Conservation (phyloP, 2,888 invertebrate genomes). For the Pherbina coryleti region DNA sequence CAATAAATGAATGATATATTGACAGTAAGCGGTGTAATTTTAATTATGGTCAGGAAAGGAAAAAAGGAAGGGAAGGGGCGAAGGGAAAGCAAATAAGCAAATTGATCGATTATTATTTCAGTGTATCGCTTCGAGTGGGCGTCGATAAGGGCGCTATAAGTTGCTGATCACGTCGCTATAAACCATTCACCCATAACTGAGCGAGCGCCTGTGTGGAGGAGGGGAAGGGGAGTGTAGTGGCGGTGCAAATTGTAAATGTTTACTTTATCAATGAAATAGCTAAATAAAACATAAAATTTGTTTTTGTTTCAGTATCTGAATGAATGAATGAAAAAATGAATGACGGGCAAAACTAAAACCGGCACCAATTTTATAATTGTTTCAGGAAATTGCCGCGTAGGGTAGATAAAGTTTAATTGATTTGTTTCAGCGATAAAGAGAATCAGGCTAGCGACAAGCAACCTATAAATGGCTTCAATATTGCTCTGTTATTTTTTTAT, state of each 20-base stretch:
- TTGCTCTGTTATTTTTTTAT: neutral
- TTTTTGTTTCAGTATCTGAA: neutral
- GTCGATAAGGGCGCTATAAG: neutral
- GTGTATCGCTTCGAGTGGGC: neutral
- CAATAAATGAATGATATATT: slow-evolving; percentile 5
- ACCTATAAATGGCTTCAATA: neutral
- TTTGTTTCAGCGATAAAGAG: neutral
- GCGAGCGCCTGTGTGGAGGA: neutral
- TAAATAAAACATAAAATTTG: slow-evolving; percentile 13
- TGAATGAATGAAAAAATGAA: neutral
- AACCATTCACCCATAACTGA: neutral
- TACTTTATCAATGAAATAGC: slow-evolving; percentile 36
- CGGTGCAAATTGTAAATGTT: slow-evolving; percentile 14
- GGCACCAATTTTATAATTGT: slow-evolving; percentile 5
- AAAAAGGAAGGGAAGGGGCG: no score
- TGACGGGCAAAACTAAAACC: slow-evolving; percentile 1
- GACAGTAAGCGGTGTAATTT: neutral
- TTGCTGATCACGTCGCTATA: neutral
- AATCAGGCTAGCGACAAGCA: neutral
- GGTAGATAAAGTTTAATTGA: slow-evolving; percentile 29
- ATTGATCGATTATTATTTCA: neutral
- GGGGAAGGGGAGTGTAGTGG: no score
- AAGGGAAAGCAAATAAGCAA: neutral
- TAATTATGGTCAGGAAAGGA: neutral
- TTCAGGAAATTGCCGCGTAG: neutral